A percentile compares a stretch with the other conserved stretches of the same genome.
Evolutionary conservation across 2,888 invertebrate genomes (phyloP).

Genomic region (Clepsis dumicolana): DNA sequence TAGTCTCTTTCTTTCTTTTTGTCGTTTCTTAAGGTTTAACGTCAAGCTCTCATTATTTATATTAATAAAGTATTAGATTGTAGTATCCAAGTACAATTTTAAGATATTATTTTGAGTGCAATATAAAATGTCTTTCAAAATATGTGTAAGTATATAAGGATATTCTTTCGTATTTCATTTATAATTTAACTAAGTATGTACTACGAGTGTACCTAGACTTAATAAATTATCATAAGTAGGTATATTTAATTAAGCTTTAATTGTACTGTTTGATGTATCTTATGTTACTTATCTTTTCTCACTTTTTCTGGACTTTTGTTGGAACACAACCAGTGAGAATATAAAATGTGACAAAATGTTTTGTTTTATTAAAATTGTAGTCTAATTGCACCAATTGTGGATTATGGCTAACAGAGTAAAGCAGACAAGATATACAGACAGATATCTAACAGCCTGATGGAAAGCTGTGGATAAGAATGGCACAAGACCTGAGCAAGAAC

Average conservation of each 20-base stretch:
- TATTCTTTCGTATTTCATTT: not conserved
- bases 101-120: not conserved
- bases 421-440: too few species aligned
- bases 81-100: not conserved
- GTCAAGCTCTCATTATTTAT: not conserved
- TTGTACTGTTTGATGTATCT: not conserved
- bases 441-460: too few species aligned
- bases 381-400: too few species aligned
- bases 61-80: not conserved
- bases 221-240: constrained; percentile 20
- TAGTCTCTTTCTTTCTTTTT: too few species aligned
- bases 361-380: not conserved
- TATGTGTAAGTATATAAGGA: too few species aligned
- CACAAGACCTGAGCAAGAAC: too few species aligned
- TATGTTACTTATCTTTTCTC: too few species aligned
- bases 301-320: constrained; percentile 21
- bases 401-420: too few species aligned
- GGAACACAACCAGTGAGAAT: constrained; percentile 35
- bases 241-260: constrained; percentile 29
- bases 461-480: too few species aligned
- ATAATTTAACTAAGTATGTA: not conserved
- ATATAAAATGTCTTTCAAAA: not conserved
- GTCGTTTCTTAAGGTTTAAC: not conserved
- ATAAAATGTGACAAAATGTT: constrained; percentile 7
- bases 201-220: not conserved